Evolutionary conservation across 2,797 vertebrate genomes (phyloP), one percentile per base, ranked within the genome.

Genomic region (Presbytis comata): DNA sequence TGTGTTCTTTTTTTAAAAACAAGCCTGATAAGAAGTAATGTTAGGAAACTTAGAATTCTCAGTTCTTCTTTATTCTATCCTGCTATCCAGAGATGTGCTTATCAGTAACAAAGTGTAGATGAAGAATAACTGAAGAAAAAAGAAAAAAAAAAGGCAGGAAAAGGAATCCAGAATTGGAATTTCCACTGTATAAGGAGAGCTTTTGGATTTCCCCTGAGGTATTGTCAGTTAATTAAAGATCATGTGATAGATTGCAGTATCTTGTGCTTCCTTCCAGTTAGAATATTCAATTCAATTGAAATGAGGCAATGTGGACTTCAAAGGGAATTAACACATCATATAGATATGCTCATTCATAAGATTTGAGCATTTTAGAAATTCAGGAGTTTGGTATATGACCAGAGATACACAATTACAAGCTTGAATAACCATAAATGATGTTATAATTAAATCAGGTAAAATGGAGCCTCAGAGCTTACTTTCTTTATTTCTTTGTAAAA

Each of bases 161-260:
- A 97, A 46, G 17, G 16, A 91, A 75, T 8, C 10, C 57, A 57
- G 28, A 82, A 87, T 39, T 90, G 39, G 30, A 92, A 94, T 96
- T 90, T 44, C 55, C 50, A n/a, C 30, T 85, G 4, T 8, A 39
- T 70, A 82, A 53, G 55, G 28, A 70, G 30, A 93, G 48, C 6
- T 64, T 95, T 88, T 57, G 41, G n/a, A 46, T 92, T 96, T 97
- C 30, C 74, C 78, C 48, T 80, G 44, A 53, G 57, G 92, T 61
- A 76, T 8, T 88, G 22, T 11, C 78, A 48, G 9, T 72, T 94
- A 97, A 97, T 93, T 97, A 97, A 96, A 97, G 83, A 97, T 86
- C 59, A 36, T 82, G 76, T 89, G 82, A 39, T 92, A 89, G 39
- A 79, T 2, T 95, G 39, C 36, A 92, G 26, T 91, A 85, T 95